These are phyloP conservation scores for Champsocephalus gunnari DNA, from an alignment of 2,797 vertebrate genomes.

Conservation along the genomic window DNA sequence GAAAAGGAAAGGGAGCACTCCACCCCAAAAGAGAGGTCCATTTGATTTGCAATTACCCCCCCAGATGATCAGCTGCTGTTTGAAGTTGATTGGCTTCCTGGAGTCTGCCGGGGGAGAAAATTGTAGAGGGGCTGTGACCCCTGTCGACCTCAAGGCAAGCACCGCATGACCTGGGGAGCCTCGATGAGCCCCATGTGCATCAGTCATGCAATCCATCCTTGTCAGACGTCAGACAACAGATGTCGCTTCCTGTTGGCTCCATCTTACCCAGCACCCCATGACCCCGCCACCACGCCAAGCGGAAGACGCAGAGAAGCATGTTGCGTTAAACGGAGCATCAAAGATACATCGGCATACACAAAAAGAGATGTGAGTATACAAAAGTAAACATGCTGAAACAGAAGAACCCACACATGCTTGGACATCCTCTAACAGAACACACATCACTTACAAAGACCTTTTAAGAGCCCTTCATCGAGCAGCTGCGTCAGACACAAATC, in stretches of 20 bases:
- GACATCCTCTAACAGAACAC: conserved; percentile 1
- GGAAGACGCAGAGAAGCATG: neutral
- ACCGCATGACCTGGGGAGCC: conserved; percentile 72
- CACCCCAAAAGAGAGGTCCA: conserved; percentile 52
- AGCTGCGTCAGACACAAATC: conserved; percentile 81
- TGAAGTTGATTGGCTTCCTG: conserved; percentile 80
- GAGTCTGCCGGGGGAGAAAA: conserved; percentile 53
- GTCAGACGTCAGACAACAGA: conserved; percentile 80
- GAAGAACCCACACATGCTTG: neutral
- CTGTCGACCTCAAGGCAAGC: conserved; percentile 60
- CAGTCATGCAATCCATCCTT: conserved; percentile 81
- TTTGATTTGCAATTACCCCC: conserved; percentile 75
- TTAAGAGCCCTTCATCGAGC: conserved; percentile 42
- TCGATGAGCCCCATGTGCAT: conserved; percentile 60
- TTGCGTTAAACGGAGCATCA: conserved; percentile 9
- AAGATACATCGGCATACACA: neutral
- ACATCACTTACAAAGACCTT: conserved; percentile 6
- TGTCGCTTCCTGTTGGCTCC: conserved; percentile 78
- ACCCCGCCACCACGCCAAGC: conserved; percentile 48
- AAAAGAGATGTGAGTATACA: neutral
- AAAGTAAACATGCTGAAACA: neutral
- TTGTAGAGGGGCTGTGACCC: conserved; percentile 64
- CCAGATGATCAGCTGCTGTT: conserved; percentile 56
- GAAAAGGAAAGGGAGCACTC: conserved; percentile 40
- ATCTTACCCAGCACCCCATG: conserved; percentile 52